Conservation (phyloP, 2,797 vertebrate species). For the Tiaroga cobitis region DNA sequence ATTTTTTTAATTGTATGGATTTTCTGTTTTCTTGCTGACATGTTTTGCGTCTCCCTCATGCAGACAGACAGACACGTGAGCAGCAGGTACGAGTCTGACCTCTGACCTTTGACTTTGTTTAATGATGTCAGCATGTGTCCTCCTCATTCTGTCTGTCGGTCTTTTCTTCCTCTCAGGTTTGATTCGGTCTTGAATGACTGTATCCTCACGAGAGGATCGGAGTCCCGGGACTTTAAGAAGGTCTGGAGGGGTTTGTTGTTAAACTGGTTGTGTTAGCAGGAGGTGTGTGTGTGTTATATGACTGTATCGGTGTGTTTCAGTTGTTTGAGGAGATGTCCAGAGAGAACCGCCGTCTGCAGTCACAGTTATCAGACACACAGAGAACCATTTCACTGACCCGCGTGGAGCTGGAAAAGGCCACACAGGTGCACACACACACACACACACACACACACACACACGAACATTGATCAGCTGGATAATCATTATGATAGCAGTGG, state of each 20-base stretch:
- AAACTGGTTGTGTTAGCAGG: not conserved
- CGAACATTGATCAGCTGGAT: not conserved
- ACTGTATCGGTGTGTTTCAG: slow-evolving; percentile 62
- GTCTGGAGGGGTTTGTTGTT: slow-evolving; percentile 58
- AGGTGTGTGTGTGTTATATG: slow-evolving; percentile 33
- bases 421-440: slow-evolving; percentile 72
- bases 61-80: slow-evolving; percentile 70
- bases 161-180: slow-evolving; percentile 65
- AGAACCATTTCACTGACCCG: slow-evolving; percentile 80
- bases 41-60: slow-evolving; percentile 47
- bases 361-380: slow-evolving; percentile 85
- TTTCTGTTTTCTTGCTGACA: not conserved
- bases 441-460: slow-evolving; percentile 70
- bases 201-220: slow-evolving; percentile 66
- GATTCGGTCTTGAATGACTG: slow-evolving; percentile 69
- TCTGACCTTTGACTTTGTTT: slow-evolving; percentile 54
- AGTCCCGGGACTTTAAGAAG: slow-evolving; percentile 80
- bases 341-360: slow-evolving; percentile 83
- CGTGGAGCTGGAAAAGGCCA: slow-evolving; percentile 84
- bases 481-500: not conserved
- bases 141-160: slow-evolving; percentile 18
- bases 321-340: slow-evolving; percentile 82
- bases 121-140: not conserved
- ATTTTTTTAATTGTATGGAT: slow-evolving; percentile 2
- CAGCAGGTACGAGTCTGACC: slow-evolving; percentile 73